Base-by-base conservation (phyloP, 2,113 vertebrate species). In the Parus major region DNA sequence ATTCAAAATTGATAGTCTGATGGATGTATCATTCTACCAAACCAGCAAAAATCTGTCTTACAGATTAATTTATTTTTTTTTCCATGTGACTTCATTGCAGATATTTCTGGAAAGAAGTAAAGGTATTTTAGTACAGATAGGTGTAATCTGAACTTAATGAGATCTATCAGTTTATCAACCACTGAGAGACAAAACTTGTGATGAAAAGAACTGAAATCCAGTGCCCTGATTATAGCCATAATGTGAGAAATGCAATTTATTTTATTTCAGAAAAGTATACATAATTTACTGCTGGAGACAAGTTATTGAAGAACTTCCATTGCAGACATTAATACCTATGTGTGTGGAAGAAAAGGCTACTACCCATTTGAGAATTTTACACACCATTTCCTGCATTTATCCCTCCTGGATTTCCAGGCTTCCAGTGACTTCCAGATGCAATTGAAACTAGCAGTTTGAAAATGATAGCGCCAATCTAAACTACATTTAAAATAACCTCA, bases 301-400 rank as follows among this genome's bases (percentile, higher is more conserved):
- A 50, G 47, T 55, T 72, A 60, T 36, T 33, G 46, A 88, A 70
- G 80, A 87, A 75, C 65, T 92, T 81, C 41, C 47, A 77, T 9
- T 79, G 46, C 39, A 82, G 52, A 69, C 61, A 94, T 91, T 87
- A 96, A 81, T 92, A 84, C 84, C 42, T 82, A 21, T 70, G 42
- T 86, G 72, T 73, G 50, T 55, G 35, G 53, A 93, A 93, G 83
- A 93, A 88, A 95, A 92, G 92, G 50, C 35, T 94, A 53, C 42
- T 57, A 52, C 27, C 19, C 11, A 78, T 65, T 97, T 95, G 57
- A 87, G 93, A 93, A 59, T 85, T 95, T 96, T 91, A 78, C 28
- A 92, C 61, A 52, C n/a, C 24, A 92, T 96, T 96, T 96, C 65
- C 76, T 95, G 20, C 64, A 64, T 95, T 96, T 96, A 95, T 95